phyloP scores from a whole-genome alignment of 2,888 invertebrate genomes.

The Chesias legatella region DNA sequence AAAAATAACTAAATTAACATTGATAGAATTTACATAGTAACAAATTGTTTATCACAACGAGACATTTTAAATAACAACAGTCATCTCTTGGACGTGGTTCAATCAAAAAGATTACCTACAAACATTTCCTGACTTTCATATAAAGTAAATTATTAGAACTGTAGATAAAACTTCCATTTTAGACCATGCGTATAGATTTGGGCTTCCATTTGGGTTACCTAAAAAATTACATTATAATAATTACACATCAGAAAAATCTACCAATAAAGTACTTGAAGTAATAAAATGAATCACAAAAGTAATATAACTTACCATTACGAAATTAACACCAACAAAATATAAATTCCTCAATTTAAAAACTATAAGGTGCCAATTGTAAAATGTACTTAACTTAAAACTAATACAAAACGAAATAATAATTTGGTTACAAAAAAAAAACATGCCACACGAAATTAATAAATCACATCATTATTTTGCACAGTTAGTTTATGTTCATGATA shows the following conservation, averaged over 20 bases:
- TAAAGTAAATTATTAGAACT: constrained; percentile 45
- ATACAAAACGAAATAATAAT: constrained; percentile 24
- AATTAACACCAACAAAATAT: constrained; percentile 72
- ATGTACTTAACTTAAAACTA: constrained; percentile 27
- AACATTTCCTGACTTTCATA: constrained; percentile 42
- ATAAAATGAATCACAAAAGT: constrained; percentile 34
- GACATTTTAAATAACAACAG: constrained; percentile 68
- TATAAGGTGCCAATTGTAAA: constrained; percentile 30
- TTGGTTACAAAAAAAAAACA: constrained; percentile 30
- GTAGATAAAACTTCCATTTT: constrained; percentile 62
- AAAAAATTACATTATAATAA: constrained; percentile 71
- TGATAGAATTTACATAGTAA: constrained; percentile 59
- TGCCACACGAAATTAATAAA: constrained; percentile 30
- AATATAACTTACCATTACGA: constrained; percentile 65
- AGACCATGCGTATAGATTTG: constrained; percentile 68
- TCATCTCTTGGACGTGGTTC: constrained; percentile 63
- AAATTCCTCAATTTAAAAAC: constrained; percentile 41
- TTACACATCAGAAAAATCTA: constrained; percentile 41
- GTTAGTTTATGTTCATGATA: constrained; percentile 18
- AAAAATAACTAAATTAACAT: constrained; percentile 42
- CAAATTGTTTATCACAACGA: constrained; percentile 73
- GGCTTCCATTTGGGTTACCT: constrained; percentile 79
- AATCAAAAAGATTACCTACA: constrained; percentile 37
- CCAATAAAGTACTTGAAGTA: constrained; percentile 23
- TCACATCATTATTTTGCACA: constrained; percentile 27